Base-by-base conservation (phyloP, 2,888 invertebrate genomes). In the Blastobasis lacticolella region DNA sequence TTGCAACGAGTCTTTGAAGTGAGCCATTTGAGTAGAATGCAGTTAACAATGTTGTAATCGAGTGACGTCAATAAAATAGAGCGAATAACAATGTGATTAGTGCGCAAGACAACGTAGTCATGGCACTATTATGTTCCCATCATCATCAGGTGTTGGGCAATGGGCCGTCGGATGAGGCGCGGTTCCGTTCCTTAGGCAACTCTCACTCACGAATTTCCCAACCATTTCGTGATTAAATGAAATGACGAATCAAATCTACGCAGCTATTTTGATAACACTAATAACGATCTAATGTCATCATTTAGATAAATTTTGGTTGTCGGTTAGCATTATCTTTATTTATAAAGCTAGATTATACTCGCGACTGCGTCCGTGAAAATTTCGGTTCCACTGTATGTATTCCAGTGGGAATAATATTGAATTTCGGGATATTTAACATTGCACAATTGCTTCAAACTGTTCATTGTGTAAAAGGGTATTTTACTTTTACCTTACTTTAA, bases 141-240 rank as follows among this genome's bases (percentile, higher is more conserved):
- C 56, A 60, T 50, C 50, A 50, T 48, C 52, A 51, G 46, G 51
- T 56, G 53, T 69, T 75, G 63, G 59, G 67, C 66, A 75, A 73
- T 62, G 52, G 48, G 54, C 57, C 55, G 60, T 54, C 58, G 63
- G 62, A 64, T 64, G 65, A 62, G 54, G 61, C 57, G 58, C 57
- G 46, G 62, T 62, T 64, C 62, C 64, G 63, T 63, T 59, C 57
- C 58, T 58, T 51, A 10, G 41, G 38, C 61, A 58, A 62, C 67
- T 66, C 65, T 69, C 67, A 59, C 66, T 66, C 64, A 64, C 62
- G 66, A 61, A 57, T 62, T 66, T 61, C 51, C 49, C 60, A 62
- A 59, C 54, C 55, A 55, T 43, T n/a, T 54, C 50, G 43, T 50
- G 45, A 54, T 54, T 49, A 52, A 54, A 49, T 10, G 4, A 37